Evolutionary conservation across 2,797 vertebrate genomes (phyloP).

Genomic region (Ctenosaura bakeri): DNA sequence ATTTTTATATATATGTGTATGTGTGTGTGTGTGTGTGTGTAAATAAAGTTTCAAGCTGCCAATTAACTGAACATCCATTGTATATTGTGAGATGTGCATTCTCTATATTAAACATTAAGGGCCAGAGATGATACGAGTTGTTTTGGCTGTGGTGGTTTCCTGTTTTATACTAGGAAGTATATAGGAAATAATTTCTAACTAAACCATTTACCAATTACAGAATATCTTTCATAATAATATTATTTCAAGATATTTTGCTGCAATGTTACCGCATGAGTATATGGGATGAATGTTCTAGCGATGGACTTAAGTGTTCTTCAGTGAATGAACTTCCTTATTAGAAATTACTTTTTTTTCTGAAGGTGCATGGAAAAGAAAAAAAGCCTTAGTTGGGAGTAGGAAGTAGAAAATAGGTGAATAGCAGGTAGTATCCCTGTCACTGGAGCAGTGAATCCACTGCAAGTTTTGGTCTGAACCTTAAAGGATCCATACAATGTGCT

Average conservation of each 20-base stretch:
- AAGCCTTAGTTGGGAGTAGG: not conserved
- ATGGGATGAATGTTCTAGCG: not conserved
- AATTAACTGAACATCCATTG: not conserved
- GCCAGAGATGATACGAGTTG: not conserved
- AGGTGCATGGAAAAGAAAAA: not conserved
- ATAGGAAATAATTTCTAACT: not conserved
- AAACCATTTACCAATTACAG: not conserved
- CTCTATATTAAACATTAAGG: conserved; percentile 12
- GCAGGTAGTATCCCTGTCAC: too few relatives aligned
- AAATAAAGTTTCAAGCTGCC: too few relatives aligned
- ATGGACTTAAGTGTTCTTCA: not conserved
- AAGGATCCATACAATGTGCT: too few relatives aligned
- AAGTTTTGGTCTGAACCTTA: too few relatives aligned
- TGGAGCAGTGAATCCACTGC: too few relatives aligned
- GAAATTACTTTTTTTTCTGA: too few relatives aligned
- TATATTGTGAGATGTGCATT: not conserved
- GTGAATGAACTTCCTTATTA: not conserved
- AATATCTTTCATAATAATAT: not conserved
- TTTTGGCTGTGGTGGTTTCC: not conserved
- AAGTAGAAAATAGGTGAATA: not conserved
- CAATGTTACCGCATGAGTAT: too few relatives aligned
- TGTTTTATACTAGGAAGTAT: not conserved
- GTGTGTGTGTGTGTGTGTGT: too few relatives aligned
- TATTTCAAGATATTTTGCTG: not conserved
- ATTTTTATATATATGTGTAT: too few relatives aligned